phyloP scores from a whole-genome alignment of 2,797 vertebrate genomes.

The Hozukius guyotensis region DNA sequence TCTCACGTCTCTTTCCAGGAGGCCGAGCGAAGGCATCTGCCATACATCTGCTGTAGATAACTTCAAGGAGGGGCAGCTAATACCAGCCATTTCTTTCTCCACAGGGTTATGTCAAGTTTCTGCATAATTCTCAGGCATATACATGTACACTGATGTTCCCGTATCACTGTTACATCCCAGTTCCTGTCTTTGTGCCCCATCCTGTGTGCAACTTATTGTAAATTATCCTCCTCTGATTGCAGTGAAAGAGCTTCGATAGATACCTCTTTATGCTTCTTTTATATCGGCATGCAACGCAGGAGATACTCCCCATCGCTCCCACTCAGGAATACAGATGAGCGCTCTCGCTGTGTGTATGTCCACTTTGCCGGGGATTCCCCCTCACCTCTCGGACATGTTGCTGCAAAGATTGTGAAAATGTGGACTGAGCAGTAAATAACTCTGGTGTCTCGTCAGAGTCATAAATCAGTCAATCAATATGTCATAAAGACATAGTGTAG shows the following conservation, averaged over 20 bases:
- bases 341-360: not conserved
- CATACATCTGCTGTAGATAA: conserved; percentile 52
- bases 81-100: conserved; percentile 21
- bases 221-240: not conserved
- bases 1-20: conserved; percentile 34
- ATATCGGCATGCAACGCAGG: not conserved
- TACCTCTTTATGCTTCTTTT: conserved; percentile 28
- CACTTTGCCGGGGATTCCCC: not conserved
- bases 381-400: not conserved
- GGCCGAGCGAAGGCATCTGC: conserved; percentile 63
- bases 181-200: not conserved
- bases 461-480: conserved; percentile 6
- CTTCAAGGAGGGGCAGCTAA: conserved; percentile 57
- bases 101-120: conserved; percentile 25
- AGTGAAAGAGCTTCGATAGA: conserved; percentile 25
- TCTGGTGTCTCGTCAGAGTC: conserved; percentile 3
- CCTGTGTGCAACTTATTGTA: conserved; percentile 35
- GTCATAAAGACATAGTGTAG: not conserved
- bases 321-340: conserved; percentile 67
- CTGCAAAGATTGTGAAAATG: conserved; percentile 15
- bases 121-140: conserved; percentile 40
- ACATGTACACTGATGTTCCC: conserved; percentile 18
- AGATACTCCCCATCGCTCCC: conserved; percentile 19
- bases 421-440: conserved; percentile 11
- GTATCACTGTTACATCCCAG: not conserved